Base-by-base conservation (phyloP, 2,888 invertebrate genomes). In the Caenorhabditis zanzibari region DNA sequence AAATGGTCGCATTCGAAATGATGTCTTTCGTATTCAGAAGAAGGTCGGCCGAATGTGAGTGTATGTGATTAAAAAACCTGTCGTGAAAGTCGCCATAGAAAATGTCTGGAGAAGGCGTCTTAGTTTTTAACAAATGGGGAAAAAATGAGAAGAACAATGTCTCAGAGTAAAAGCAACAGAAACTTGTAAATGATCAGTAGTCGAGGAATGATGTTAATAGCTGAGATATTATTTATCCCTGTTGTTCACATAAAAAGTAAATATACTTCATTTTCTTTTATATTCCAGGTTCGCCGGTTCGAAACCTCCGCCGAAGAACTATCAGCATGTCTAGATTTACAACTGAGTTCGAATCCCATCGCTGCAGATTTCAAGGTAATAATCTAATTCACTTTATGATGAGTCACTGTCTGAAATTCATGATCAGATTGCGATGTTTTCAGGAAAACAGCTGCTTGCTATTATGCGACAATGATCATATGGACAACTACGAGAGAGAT, bases 221-320 rank as follows among this genome's bases (percentile, higher is more conserved):
- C n/a, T n/a, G n/a, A n/a, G n/a, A n/a, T n/a, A n/a, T n/a, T n/a
- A n/a, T n/a, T n/a, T n/a, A n/a, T n/a, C n/a, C n/a, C n/a, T n/a
- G n/a, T n/a, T n/a, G n/a, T n/a, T n/a, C n/a, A n/a, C n/a, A n/a
- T n/a, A n/a, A n/a, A n/a, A n/a, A n/a, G n/a, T n/a, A n/a, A n/a
- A n/a, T n/a, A n/a, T n/a, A n/a, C n/a, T n/a, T n/a, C n/a, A n/a
- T n/a, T n/a, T n/a, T n/a, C n/a, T n/a, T n/a, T n/a, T n/a, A n/a
- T n/a, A n/a, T 66, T 82, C 6, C 26, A 77, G 81, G 28, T 84
- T 24, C 84, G 81, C 24, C 80, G 91, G 64, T 92, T 88, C 85
- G 80, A 86, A 22, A 91, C 89, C n/a, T 90, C 91, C 7, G 90
- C 91, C 9, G 91, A 92, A 54, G 92, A 92, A 75, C 85, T 92